Percentiles rank a stretch among this genome's conserved stretches.
phyloP scores from a whole-genome alignment of 1,140 invertebrate species.

The Drosophila ficusphila region DNA sequence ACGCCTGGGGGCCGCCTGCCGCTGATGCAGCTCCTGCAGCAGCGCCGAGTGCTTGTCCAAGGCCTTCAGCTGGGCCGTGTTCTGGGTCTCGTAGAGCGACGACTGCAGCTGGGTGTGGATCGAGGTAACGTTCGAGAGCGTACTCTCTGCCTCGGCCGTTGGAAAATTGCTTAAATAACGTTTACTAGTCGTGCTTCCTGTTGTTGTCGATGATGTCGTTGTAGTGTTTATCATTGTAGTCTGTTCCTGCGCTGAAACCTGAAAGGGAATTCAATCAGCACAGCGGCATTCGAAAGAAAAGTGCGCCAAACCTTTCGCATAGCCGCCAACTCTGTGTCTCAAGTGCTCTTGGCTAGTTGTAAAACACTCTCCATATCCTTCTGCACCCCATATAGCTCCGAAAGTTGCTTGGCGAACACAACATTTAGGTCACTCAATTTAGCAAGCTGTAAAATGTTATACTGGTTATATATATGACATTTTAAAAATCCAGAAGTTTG shows the following conservation, averaged over 20 bases:
- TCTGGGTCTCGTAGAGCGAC: constrained; percentile 77
- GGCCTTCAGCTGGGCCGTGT: constrained; percentile 63
- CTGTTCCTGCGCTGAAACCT: constrained; percentile 82
- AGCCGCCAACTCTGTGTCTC: constrained; percentile 77
- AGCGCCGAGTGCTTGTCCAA: constrained; percentile 75
- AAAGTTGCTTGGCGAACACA: constrained; percentile 75
- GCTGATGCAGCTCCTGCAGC: constrained; percentile 75
- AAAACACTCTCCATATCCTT: constrained; percentile 86
- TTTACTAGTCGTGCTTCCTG: constrained; percentile 71
- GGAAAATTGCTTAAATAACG: constrained; percentile 80
- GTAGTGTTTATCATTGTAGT: constrained; percentile 72
- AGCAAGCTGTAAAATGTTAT: constrained; percentile 74
- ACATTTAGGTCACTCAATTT: constrained; percentile 78
- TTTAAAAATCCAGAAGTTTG: not conserved
- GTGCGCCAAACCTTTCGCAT: constrained; percentile 61
- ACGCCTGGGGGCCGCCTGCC: constrained; percentile 54
- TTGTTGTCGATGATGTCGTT: constrained; percentile 67
- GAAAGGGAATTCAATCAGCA: not conserved
- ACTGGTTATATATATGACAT: no score
- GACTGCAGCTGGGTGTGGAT: constrained; percentile 83
- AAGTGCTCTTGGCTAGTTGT: constrained; percentile 83
- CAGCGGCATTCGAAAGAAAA: not conserved
- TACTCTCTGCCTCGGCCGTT: constrained; percentile 76
- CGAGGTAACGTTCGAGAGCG: constrained; percentile 83
- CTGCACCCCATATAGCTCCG: constrained; percentile 83